Evolutionary conservation across 1,140 invertebrate genomes (phyloP).

Genomic region (Homarus americanus): DNA sequence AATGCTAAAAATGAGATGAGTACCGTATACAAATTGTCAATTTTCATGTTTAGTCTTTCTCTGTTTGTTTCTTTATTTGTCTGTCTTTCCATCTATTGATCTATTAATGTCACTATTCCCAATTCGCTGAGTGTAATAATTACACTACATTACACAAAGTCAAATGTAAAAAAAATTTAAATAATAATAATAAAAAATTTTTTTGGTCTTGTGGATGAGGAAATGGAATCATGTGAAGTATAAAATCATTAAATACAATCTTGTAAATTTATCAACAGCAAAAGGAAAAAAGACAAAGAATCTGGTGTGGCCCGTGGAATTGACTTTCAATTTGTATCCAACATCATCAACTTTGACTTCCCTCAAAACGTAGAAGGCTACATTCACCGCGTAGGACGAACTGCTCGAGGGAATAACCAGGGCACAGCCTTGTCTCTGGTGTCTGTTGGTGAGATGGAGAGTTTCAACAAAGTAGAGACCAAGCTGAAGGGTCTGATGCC

Average conservation of each 20-base stretch:
- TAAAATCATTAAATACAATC: too few species aligned
- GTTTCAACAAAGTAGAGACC: constrained; percentile 88
- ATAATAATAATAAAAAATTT: neutral
- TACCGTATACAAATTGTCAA: too few species aligned
- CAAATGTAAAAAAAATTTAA: neutral
- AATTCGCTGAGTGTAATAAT: too few species aligned
- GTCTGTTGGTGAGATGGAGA: constrained; percentile 86
- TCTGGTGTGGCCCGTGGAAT: constrained; percentile 97
- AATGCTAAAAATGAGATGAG: too few species aligned
- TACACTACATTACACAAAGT: too few species aligned
- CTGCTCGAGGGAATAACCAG: constrained; percentile 94
- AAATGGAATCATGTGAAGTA: too few species aligned
- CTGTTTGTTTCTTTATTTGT: too few species aligned
- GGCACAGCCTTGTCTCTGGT: constrained; percentile 97
- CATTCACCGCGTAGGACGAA: constrained; percentile 95
- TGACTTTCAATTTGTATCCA: constrained; percentile 98
- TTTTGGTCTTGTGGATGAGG: too few species aligned
- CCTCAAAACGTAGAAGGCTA: constrained; percentile 92
- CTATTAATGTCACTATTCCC: too few species aligned
- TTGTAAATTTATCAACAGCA: constrained; percentile 78
- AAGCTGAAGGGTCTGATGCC: constrained; percentile 83
- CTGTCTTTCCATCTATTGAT: too few species aligned
- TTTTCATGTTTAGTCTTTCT: too few species aligned
- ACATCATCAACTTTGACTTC: constrained; percentile 99
- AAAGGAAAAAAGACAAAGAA: constrained; percentile 92